These are phyloP conservation scores for Euwallacea similis DNA, from an alignment of 1,140 invertebrate species.

Conservation along the genomic window DNA sequence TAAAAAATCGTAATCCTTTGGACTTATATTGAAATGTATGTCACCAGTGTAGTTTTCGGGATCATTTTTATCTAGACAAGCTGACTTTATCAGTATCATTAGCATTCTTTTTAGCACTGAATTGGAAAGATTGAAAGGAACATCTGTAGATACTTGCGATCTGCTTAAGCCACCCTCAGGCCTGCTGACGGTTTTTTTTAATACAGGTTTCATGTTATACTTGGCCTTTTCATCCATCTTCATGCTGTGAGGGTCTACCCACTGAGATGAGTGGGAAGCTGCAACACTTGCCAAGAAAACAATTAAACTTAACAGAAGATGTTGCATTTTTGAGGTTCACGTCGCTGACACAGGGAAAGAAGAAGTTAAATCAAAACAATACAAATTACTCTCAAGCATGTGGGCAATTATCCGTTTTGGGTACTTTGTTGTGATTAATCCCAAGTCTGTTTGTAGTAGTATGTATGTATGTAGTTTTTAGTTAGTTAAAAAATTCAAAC, in stretches of 20 bases:
- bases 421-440: too few species aligned
- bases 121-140: not conserved
- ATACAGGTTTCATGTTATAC: conserved; percentile 4
- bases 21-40: conserved; percentile 26
- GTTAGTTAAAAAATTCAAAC: too few species aligned
- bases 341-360: too few species aligned
- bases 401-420: too few species aligned
- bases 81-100: conserved; percentile 23
- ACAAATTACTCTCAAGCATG: too few species aligned
- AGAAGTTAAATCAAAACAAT: too few species aligned
- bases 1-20: conserved; percentile 32
- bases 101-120: conserved; percentile 33
- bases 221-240: conserved; percentile 33
- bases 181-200: conserved; percentile 16
- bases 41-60: conserved; percentile 19
- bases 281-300: too few species aligned
- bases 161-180: not conserved
- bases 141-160: not conserved
- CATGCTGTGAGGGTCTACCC: conserved; percentile 40
- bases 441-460: too few species aligned
- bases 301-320: too few species aligned
- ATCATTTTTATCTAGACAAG: conserved; percentile 23
- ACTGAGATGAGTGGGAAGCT: not conserved
- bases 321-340: too few species aligned
- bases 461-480: too few species aligned